Conservation (phyloP, 2,113 vertebrate species). For the Axis porcinus region DNA sequence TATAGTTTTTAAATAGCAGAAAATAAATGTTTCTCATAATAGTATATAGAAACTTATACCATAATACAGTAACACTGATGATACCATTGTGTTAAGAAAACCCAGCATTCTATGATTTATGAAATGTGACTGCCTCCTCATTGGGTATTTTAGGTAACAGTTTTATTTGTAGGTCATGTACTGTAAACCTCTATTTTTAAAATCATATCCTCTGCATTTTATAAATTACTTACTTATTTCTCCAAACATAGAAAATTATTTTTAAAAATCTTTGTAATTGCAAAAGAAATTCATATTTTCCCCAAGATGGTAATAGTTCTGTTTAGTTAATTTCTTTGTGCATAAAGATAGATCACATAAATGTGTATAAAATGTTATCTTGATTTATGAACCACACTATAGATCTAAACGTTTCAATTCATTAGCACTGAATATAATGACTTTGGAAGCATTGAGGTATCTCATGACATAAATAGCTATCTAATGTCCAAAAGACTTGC, state of each 20-base stretch:
- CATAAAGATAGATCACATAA: background rate
- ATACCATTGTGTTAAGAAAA: background rate
- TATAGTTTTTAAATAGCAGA: background rate
- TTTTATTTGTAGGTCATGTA: background rate
- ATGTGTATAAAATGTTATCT: conserved; percentile 37
- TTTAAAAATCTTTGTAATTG: background rate
- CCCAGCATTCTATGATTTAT: background rate
- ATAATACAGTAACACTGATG: background rate
- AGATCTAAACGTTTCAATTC: conserved; percentile 39
- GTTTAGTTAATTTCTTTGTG: conserved; percentile 18
- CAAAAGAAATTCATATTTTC: background rate
- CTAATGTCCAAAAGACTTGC: background rate
- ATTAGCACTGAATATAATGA: conserved; percentile 58
- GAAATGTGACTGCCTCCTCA: background rate
- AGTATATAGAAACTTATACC: background rate
- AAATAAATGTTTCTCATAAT: background rate
- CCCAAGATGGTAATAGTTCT: background rate
- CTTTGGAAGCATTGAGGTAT: conserved; percentile 45
- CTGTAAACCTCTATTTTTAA: background rate
- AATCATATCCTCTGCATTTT: background rate
- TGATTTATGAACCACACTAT: conserved; percentile 29
- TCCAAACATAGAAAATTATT: background rate
- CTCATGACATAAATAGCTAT: background rate
- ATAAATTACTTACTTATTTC: background rate
- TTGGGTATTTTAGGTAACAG: background rate